These are phyloP conservation scores for Gallinago undulata DNA, from an alignment of 2,113 vertebrate genomes.

Conservation along the genomic window DNA sequence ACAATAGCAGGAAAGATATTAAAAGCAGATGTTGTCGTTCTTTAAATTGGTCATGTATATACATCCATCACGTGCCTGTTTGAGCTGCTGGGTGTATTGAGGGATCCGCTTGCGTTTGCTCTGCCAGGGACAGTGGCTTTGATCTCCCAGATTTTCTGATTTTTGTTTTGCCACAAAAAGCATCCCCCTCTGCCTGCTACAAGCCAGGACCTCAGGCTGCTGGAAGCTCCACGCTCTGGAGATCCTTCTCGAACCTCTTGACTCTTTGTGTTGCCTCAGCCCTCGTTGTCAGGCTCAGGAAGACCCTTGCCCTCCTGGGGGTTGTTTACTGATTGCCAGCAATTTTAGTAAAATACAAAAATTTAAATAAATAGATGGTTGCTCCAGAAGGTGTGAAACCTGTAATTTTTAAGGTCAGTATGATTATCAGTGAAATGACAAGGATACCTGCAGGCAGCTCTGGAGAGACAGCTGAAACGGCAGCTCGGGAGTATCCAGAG, in stretches of 20 bases:
- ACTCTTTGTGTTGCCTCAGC: not conserved
- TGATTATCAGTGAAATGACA: not conserved
- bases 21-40: not conserved
- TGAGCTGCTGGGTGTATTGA: not conserved
- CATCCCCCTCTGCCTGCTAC: not conserved
- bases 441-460: not conserved
- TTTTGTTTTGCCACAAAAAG: not conserved
- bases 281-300: rapidly evolving
- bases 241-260: not conserved
- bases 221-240: not conserved
- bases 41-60: not conserved
- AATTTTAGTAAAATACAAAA: not conserved
- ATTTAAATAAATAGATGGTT: rapidly evolving
- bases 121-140: not conserved
- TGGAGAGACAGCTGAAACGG: not conserved
- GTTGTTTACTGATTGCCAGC: not conserved
- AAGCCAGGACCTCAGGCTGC: not conserved
- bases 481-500: not conserved
- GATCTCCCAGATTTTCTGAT: not conserved
- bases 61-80: not conserved
- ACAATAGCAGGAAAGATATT: not conserved
- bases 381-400: not conserved
- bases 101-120: not conserved
- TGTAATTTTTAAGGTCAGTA: not conserved
- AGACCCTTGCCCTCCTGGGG: not conserved